Evolutionary conservation across 2,113 vertebrate species (phyloP), one percentile per base, ranked within the genome.

Genomic region (Plecotus auritus): DNA sequence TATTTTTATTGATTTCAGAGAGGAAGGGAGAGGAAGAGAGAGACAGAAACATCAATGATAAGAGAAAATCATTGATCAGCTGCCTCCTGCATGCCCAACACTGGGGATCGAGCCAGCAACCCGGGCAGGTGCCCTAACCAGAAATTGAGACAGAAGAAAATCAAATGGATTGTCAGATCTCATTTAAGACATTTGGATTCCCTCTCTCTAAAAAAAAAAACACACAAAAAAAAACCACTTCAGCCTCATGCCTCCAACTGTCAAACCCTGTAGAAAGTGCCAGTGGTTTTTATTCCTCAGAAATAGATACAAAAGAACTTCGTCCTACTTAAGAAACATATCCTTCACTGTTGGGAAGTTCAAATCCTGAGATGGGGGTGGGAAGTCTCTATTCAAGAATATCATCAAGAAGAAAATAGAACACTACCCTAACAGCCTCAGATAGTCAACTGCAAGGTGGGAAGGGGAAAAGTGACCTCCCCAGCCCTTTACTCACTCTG

Each of bases 131-230:
- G 59, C 4, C 59, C 59, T 10, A 4, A 61, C 59, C 59, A 61
- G 23, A 7, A 61, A 61, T 61, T 70, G 87, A 86, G 84, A 91
- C 67, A 72, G 40, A 84, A 96, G 67, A 96, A 96, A 92, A 85
- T 54, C 47, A 94, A 88, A 80, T 45, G 40, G 40, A 28, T 54
- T 90, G 26, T 72, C 16, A 17, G 45, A 42, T 83, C 35, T 87
- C 59, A 86, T 77, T 91, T 85, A 93, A 88, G n/a, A 83, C 28
- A 74, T 70, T 42, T 35, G 69, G 47, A 1, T 37, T 78, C 37
- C 18, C 32, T 76, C 10, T 90, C 35, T 84, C 54, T 82, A 51
- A 81, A 83, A 64, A 61, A 89, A 94, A 81, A 51, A 5, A 42
- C 6, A 74, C 82, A 22, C 4, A 89, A 95, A 80, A 51, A 51